Percentiles rank a stretch among this genome's conserved stretches.
Conservation (phyloP, 2,797 vertebrate genomes). For the Epinephelus awoara region DNA sequence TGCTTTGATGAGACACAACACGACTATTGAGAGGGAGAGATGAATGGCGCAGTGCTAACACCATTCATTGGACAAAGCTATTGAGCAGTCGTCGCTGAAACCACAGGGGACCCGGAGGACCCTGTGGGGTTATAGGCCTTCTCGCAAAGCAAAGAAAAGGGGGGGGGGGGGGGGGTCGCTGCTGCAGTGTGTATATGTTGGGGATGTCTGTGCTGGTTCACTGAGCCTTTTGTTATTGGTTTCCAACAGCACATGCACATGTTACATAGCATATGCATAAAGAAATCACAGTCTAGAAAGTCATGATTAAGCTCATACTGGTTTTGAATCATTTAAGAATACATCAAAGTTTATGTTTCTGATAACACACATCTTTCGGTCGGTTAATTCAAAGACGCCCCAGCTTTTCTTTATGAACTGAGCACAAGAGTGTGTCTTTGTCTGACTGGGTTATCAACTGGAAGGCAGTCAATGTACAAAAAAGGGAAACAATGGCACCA, state of each 20-base stretch:
- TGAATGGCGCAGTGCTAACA: conserved; percentile 76
- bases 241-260: conserved; percentile 47
- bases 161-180: conserved; percentile 24
- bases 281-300: conserved; percentile 8
- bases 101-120: conserved; percentile 66
- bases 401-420: conserved; percentile 8
- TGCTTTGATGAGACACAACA: conserved; percentile 70
- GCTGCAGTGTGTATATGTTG: conserved; percentile 54
- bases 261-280: conserved; percentile 11
- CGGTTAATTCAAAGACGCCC: neutral
- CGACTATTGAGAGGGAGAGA: conserved; percentile 69
- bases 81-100: conserved; percentile 71
- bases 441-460: conserved; percentile 30
- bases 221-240: conserved; percentile 79
- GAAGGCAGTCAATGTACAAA: conserved; percentile 22
- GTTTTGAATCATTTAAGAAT: neutral
- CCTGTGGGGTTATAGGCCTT: conserved; percentile 64
- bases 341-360: neutral
- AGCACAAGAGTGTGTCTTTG: conserved; percentile 24
- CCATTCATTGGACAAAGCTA: conserved; percentile 74
- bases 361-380: neutral
- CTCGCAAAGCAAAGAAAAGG: conserved; percentile 57
- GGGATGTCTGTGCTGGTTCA: conserved; percentile 72
- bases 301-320: neutral
- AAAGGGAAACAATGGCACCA: conserved; percentile 34